Conservation (phyloP, 2,888 invertebrate genomes). For the Tetragonula carbonaria region DNA sequence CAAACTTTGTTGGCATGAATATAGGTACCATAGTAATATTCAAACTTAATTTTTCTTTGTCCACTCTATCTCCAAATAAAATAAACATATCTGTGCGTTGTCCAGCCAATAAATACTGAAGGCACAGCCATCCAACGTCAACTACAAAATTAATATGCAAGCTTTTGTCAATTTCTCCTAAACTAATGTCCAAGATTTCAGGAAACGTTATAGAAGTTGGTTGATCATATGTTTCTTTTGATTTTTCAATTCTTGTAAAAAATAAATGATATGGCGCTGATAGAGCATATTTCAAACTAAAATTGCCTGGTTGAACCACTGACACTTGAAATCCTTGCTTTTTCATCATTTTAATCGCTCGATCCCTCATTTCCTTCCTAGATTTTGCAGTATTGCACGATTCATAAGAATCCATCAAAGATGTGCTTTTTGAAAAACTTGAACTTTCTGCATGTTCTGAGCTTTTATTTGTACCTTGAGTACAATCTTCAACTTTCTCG, state of each 20-base stretch:
- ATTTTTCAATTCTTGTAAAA: slow-evolving; percentile 89
- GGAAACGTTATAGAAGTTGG: slow-evolving; percentile 89
- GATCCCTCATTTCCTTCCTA: slow-evolving; percentile 67
- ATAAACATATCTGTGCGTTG: slow-evolving; percentile 85
- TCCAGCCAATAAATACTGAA: slow-evolving; percentile 92
- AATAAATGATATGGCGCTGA: slow-evolving; percentile 89
- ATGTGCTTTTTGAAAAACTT: slow-evolving; percentile 21
- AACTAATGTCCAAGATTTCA: slow-evolving; percentile 91
- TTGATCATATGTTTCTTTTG: slow-evolving; percentile 87
- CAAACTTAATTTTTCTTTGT: slow-evolving; percentile 62
- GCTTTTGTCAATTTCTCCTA: slow-evolving; percentile 90
- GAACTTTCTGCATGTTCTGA: background rate
- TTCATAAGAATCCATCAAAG: slow-evolving; percentile 58
- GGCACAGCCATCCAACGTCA: slow-evolving; percentile 94
- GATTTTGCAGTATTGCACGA: slow-evolving; percentile 49
- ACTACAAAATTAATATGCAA: slow-evolving; percentile 98
- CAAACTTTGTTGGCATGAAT: slow-evolving; percentile 72
- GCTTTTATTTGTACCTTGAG: background rate
- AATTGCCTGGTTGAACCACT: slow-evolving; percentile 87
- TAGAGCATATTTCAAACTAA: slow-evolving; percentile 88
- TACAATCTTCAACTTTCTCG: background rate
- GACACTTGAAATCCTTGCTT: slow-evolving; percentile 84
- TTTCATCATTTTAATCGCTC: slow-evolving; percentile 74
- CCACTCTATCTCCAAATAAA: slow-evolving; percentile 71
- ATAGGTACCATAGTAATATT: slow-evolving; percentile 74